Evolutionary conservation across 2,888 invertebrate species (phyloP).

Genomic region (Eupithecia vulgata): DNA sequence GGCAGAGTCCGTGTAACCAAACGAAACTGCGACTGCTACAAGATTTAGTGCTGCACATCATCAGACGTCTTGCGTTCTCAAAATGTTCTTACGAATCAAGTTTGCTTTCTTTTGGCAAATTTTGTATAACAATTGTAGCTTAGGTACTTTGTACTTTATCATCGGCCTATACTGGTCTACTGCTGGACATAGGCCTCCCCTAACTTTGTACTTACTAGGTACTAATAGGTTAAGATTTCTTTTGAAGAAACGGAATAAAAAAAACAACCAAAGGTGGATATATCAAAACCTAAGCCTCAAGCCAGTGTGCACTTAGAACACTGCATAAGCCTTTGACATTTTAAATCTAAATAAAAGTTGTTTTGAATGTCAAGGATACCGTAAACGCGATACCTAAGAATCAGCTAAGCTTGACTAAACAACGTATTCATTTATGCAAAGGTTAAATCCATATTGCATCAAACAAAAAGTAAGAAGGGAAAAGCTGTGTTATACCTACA

Average conservation of each 20-base stretch:
- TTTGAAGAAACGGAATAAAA: not conserved
- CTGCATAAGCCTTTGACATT: conserved; percentile 45
- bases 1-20: conserved; percentile 51
- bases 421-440: conserved; percentile 25
- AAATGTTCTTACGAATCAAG: not conserved
- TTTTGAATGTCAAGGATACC: conserved; percentile 58
- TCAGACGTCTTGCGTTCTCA: not conserved
- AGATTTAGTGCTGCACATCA: conserved; percentile 25
- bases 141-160: no score
- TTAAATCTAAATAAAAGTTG: conserved; percentile 52
- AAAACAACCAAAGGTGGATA: not conserved
- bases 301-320: not conserved
- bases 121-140: not conserved
- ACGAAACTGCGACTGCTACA: conserved; percentile 50
- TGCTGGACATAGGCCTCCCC: no score
- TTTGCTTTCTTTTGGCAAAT: not conserved
- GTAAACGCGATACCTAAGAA: conserved; percentile 44
- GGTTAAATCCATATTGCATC: conserved; percentile 19
- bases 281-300: not conserved
- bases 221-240: no score
- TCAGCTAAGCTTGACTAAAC: conserved; percentile 35
- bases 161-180: no score
- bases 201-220: no score
- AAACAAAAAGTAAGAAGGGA: not conserved
- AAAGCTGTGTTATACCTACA: not conserved